Base-by-base conservation (phyloP, 2,888 invertebrate genomes). In the Hypsopygia costalis region DNA sequence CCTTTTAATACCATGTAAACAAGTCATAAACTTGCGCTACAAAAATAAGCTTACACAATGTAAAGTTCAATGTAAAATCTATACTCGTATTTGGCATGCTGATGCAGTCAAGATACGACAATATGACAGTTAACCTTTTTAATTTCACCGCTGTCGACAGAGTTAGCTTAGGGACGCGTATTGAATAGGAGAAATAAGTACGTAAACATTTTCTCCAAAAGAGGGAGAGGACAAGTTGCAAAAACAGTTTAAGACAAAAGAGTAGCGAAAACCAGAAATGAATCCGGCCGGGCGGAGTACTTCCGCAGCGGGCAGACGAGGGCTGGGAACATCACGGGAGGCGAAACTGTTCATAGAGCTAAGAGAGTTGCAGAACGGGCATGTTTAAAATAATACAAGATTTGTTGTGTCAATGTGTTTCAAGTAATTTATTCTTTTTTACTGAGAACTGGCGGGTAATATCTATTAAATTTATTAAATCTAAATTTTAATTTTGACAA, bases 211-310 rank as follows among this genome's bases (percentile, higher is more conserved):
- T 61, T 59, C 58, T 61, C 53, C 37, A 36, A 60, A 36, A 60
- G 67, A 73, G 63, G 57, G 70, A 71, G 69, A 73, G 62, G 66
- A 79, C 73, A 80, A 81, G 74, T 81, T 73, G 67, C 73, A 68
- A 74, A 80, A 81, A 80, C 80, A 74, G 79, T 81, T 81, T 76
- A 79, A 83, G 83, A 82, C 80, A 83, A 85, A 85, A 85, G 83
- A 81, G 80, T 73, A 83, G 75, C 78, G 81, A 83, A 79, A 81
- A 82, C 78, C 81, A 83, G 83, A 81, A 85, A 82, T 83, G 85
- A 85, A 81, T 82, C 77, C 73, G 80, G 74, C 73, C 73, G 79
- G 81, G 78, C 63, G 77, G 63, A 61, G 69, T 52, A 64, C 58
- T 70, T 62, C 75, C 71, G 70, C 76, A 74, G 69, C 61, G 66